Percentiles rank a stretch among this genome's conserved stretches.
Conservation (phyloP, 2,888 invertebrate genomes). For the Synanthedon myopaeformis region DNA sequence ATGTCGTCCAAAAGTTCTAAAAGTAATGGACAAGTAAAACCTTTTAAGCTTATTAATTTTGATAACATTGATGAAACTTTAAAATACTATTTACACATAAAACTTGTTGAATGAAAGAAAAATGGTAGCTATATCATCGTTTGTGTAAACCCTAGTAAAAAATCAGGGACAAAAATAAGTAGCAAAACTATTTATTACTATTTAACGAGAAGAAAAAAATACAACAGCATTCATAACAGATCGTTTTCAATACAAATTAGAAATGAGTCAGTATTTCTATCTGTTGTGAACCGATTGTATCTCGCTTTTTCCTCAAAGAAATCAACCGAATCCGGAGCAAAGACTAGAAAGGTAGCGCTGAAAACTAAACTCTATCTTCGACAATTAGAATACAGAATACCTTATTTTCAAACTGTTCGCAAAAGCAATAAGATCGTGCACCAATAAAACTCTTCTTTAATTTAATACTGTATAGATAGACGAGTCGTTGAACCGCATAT, state of each 20-base stretch:
- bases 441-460: conserved; percentile 41
- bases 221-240: not conserved
- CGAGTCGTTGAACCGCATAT: conserved; percentile 33
- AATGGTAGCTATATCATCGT: too few relatives aligned
- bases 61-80: too few relatives aligned
- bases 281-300: conserved; percentile 13
- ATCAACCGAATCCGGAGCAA: conserved; percentile 47
- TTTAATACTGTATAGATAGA: conserved; percentile 30
- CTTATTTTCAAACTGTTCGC: conserved; percentile 12
- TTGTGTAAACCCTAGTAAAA: too few relatives aligned
- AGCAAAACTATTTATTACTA: too few relatives aligned
- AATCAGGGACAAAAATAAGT: too few relatives aligned
- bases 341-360: conserved; percentile 8
- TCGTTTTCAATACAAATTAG: not conserved
- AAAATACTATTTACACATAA: too few relatives aligned
- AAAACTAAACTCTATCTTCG: conserved; percentile 22
- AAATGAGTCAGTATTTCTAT: not conserved
- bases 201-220: too few relatives aligned
- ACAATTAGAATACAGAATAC: conserved; percentile 18
- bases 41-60: too few relatives aligned
- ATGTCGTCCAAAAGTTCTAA: too few relatives aligned
- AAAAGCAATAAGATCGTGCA: conserved; percentile 34
- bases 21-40: too few relatives aligned
- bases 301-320: conserved; percentile 40
- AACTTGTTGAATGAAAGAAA: too few relatives aligned